Base-by-base conservation (phyloP, 2,113 vertebrate species). In the Hippolais icterina region DNA sequence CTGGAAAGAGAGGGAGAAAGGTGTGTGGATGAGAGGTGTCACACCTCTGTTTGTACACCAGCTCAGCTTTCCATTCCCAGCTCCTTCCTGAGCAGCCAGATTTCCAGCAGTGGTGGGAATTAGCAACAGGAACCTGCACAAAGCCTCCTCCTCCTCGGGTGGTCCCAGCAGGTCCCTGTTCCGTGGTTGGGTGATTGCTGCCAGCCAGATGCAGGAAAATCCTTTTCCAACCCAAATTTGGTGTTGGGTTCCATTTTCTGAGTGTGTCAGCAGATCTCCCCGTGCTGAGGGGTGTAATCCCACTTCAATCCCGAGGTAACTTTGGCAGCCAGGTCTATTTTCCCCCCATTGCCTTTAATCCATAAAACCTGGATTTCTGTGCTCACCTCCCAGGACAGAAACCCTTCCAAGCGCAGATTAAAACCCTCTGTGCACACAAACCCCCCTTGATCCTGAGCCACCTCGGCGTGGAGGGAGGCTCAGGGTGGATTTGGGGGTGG, bases 331-430 rank as follows among this genome's bases (percentile, higher is more conserved):
- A 54, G 69, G 44, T 87, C 72, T 61, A 0, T 82, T 95, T 91
- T 53, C 6, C 78, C 79, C 66, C 31, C 11, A 23, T 74, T 80
- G 68, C 82, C 65, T 96, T 95, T 96, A 94, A 96, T 95, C 94
- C 92, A 33, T 64, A 83, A 97, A 97, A 87, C 81, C 90, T 92
- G 92, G 88, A 28, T 71, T 71, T 75, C 60, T 96, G 83, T 50
- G 41, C 49, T 92, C 92, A 44, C 76, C 90, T 95, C 90, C 90
- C 33, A 88, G 92, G 90, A 70, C 41, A 89, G 80, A 79, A 84
- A 93, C 28, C 7, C 33, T 92, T 97, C 92, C 93, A 78, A 84
- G 93, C 6, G 52, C 41, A 93, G 94, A 94, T 97, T 90, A 72
- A 94, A 96, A 96, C 14, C 72, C 96, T 96, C 90, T 95, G 92